phyloP scores from a whole-genome alignment of 1,140 invertebrate genomes.

The Luehdorfia chinensis region DNA sequence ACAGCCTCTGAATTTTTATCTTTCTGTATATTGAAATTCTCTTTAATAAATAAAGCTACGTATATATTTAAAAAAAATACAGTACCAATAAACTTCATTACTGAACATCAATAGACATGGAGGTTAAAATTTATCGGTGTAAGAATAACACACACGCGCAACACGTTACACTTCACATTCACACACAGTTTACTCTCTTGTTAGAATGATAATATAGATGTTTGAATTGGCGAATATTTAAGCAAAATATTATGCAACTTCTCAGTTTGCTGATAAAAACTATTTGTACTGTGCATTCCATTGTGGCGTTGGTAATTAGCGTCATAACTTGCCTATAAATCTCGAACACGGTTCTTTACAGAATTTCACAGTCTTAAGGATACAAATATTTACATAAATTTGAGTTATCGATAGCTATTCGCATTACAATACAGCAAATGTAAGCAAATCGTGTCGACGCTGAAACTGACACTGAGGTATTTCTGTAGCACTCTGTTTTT shows the following conservation, averaged over 20 bases:
- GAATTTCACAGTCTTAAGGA: conserved; percentile 21
- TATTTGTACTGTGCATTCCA: conserved; percentile 44
- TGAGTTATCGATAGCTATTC: conserved; percentile 27
- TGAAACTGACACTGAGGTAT: conserved; percentile 15
- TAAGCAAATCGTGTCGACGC: conserved; percentile 7
- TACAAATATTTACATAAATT: conserved; percentile 32
- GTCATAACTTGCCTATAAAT: conserved; percentile 25
- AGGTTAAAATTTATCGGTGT: conserved; percentile 1
- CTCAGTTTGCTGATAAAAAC: conserved; percentile 44
- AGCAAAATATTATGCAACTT: conserved; percentile 47
- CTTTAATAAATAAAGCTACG: too few species aligned
- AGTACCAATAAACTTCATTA: not conserved
- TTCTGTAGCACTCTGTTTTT: conserved; percentile 7
- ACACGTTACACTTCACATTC: not conserved
- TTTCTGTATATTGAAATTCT: too few species aligned
- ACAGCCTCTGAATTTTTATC: too few species aligned
- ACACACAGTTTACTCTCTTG: conserved; percentile 1
- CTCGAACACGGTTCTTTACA: too few species aligned
- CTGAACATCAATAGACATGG: not conserved
- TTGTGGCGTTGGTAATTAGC: conserved; percentile 24
- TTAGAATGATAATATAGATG: conserved; percentile 18
- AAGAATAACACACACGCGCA: too few species aligned
- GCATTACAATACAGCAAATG: conserved; percentile 20
- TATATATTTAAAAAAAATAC: too few species aligned
- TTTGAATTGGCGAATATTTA: conserved; percentile 45